These are phyloP conservation scores for Lepeophtheirus nordmannii DNA, from an alignment of 2,888 invertebrate species.

Conservation along the genomic window DNA sequence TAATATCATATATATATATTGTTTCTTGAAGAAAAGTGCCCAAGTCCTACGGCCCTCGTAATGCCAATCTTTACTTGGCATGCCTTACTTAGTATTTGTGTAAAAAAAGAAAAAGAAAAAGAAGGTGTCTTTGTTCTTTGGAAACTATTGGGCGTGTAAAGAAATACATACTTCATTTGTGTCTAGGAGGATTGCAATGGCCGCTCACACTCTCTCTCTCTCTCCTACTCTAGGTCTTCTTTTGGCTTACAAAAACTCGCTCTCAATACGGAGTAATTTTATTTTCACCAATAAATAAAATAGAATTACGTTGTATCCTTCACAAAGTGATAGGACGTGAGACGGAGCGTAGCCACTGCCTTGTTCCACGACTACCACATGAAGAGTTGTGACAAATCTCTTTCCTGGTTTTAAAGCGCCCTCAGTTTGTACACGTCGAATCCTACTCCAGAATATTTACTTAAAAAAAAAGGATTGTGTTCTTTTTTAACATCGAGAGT, in stretches of 20 bases:
- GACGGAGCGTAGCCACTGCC: background rate
- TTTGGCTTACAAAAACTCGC: background rate
- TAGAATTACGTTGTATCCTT: conserved; percentile 7
- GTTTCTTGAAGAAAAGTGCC: too few relatives aligned
- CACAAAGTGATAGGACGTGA: background rate
- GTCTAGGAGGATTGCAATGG: background rate
- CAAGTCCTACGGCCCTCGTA: background rate
- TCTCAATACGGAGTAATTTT: background rate
- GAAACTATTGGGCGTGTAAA: background rate
- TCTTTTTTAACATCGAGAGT: too few relatives aligned
- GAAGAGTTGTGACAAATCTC: background rate
- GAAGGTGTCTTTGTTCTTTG: conserved; percentile 3
- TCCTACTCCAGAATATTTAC: background rate
- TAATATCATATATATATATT: too few relatives aligned
- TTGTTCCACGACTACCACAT: background rate
- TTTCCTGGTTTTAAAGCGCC: background rate
- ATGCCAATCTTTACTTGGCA: conserved; percentile 1
- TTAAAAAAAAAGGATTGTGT: background rate
- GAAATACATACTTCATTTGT: too few relatives aligned
- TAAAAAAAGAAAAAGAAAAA: background rate
- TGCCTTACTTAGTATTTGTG: background rate
- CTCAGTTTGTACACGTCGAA: background rate
- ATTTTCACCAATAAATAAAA: background rate
- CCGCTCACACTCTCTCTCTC: background rate
- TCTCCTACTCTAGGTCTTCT: background rate